Evolutionary conservation across 1,140 invertebrate species (phyloP).

Genomic region (Drosophila sechellia): DNA sequence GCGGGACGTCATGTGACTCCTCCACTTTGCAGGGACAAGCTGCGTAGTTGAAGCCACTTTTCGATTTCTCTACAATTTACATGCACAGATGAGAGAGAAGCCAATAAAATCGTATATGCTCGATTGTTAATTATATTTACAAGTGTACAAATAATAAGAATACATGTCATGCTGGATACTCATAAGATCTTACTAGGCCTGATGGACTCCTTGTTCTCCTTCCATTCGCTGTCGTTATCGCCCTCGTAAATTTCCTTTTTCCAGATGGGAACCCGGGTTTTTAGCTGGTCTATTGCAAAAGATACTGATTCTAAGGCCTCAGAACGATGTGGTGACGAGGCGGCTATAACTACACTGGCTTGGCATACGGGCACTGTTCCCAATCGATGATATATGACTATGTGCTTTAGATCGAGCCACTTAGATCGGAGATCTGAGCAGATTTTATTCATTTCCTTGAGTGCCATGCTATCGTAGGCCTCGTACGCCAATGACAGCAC

Average conservation of each 20-base stretch:
- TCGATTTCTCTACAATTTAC: slow-evolving; percentile 15
- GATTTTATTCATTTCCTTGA: slow-evolving; percentile 92
- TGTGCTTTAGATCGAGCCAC: slow-evolving; percentile 90
- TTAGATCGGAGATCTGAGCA: slow-evolving; percentile 89
- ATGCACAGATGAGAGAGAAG: not conserved
- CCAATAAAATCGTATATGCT: slow-evolving; percentile 5
- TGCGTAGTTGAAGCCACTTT: slow-evolving; percentile 57
- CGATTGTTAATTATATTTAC: slow-evolving; percentile 31
- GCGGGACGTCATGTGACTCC: slow-evolving; percentile 75
- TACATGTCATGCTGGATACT: slow-evolving; percentile 22
- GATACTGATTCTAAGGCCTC: slow-evolving; percentile 93
- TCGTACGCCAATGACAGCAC: slow-evolving; percentile 95
- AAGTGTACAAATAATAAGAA: slow-evolving; percentile 13
- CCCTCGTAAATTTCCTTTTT: slow-evolving; percentile 96
- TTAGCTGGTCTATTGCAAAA: slow-evolving; percentile 94
- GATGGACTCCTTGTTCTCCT: slow-evolving; percentile 92
- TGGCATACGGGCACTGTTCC: slow-evolving; percentile 94
- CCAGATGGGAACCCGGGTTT: slow-evolving; percentile 96
- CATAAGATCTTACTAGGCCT: slow-evolving; percentile 86
- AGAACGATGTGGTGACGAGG: slow-evolving; percentile 94
- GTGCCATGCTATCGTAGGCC: slow-evolving; percentile 96
- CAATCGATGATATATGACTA: slow-evolving; percentile 93
- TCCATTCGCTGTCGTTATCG: slow-evolving; percentile 87
- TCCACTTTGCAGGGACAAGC: slow-evolving; percentile 72
- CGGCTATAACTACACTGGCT: slow-evolving; percentile 95